Base-by-base conservation (phyloP, 1,140 invertebrate genomes). In the Apocrypta bakeri region DNA sequence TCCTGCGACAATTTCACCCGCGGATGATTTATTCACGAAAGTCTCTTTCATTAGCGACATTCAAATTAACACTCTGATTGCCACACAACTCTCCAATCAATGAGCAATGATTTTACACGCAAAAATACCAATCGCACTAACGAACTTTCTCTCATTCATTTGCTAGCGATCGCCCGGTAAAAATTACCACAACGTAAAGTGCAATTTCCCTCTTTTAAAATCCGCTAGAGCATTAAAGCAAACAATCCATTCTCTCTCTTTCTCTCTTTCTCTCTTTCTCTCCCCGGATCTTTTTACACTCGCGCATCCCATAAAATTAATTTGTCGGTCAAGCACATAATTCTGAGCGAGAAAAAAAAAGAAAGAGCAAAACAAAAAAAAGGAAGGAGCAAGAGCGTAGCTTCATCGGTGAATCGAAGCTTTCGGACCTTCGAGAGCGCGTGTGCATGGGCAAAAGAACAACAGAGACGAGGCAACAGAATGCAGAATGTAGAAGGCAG, bases 231-330 rank as follows among this genome's bases (percentile, higher is more conserved):
- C 21, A 31, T 72, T n/a, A 37, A 68, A 68, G 29, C 27, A 31
- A 68, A 68, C 64, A 68, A 68, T 56, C 48, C 48, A 21, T 17
- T 56, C 48, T 56, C 48, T 21, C 48, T 56, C 48, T 56, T 21
- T 56, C 42, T 48, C 42, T 17, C 42, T 48, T n/a, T n/a, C n/a
- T n/a, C n/a, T n/a, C n/a, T n/a, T n/a, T n/a, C n/a, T n/a, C n/a
- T n/a, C n/a, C n/a, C n/a, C 48, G 42, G 42, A n/a, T 4, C 48
- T 29, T 68, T 68, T 68, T 68, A 68, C 64, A 21, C 29, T 31
- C 69, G 48, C 48, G 48, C 21, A 56, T 56, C 48, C n/a, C 31
- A 74, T 73, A 73, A 74, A 81, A 81, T 73, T 40, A 73, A 74
- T 73, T 80, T 74, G 24, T 66, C 33, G 56, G 31, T 64, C 56